These are phyloP conservation scores for Eurytoma californica DNA, from an alignment of 2,888 invertebrate genomes.

Conservation along the genomic window DNA sequence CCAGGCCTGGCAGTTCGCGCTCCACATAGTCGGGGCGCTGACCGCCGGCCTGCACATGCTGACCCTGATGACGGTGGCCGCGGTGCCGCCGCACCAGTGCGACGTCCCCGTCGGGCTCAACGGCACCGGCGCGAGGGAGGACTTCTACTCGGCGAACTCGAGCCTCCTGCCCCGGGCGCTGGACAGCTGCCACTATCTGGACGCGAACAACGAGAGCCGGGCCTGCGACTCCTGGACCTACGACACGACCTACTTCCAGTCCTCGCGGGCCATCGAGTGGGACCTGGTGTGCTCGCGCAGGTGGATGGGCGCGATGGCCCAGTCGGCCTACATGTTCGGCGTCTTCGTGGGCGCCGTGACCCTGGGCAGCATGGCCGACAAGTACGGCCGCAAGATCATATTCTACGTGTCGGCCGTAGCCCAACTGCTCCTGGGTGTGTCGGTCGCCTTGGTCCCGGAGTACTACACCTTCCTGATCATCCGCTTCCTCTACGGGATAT, in stretches of 20 bases:
- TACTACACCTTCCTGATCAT: constrained; percentile 83
- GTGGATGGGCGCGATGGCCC: constrained; percentile 89
- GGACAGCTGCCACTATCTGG: constrained; percentile 80
- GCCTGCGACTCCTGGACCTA: constrained; percentile 81
- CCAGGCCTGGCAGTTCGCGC: constrained; percentile 85
- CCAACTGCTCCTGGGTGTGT: constrained; percentile 81
- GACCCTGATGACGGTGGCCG: constrained; percentile 87
- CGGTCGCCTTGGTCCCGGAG: constrained; percentile 86
- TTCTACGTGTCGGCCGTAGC: constrained; percentile 86
- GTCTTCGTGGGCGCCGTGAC: constrained; percentile 87
- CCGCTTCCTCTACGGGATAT: constrained; percentile 85
- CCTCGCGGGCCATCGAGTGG: constrained; percentile 89
- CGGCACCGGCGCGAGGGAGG: not conserved
- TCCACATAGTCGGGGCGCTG: constrained; percentile 86
- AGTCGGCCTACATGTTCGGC: constrained; percentile 88
- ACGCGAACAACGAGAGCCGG: constrained; percentile 68
- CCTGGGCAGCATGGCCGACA: constrained; percentile 87
- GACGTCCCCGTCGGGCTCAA: not conserved
- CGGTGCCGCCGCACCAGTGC: constrained; percentile 83
- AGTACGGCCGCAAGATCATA: constrained; percentile 86
- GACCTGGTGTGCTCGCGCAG: constrained; percentile 85
- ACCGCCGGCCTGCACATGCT: constrained; percentile 91
- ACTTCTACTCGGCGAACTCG: not conserved
- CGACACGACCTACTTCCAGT: constrained; percentile 83
- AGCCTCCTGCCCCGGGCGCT: constrained; percentile 47